phyloP scores from a whole-genome alignment of 2,113 vertebrate species.

The Taurulus bubalis region DNA sequence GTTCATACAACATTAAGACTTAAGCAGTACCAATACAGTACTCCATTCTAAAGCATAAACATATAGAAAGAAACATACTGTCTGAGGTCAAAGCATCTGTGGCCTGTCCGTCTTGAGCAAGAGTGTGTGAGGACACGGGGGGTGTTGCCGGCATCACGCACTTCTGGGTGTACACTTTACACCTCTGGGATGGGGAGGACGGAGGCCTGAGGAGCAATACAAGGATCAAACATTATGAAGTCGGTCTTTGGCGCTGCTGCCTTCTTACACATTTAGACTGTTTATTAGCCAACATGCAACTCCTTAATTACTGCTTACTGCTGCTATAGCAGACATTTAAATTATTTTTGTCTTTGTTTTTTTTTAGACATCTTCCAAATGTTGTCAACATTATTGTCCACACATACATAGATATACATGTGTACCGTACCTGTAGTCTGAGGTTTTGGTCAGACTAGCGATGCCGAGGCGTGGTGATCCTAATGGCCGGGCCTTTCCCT shows the following conservation, averaged over 20 bases:
- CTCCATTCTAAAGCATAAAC: slow-evolving; percentile 2
- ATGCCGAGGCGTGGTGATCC: slow-evolving; percentile 95
- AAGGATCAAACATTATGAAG: not conserved
- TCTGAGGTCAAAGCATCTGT: slow-evolving; percentile 72
- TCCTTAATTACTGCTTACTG: not conserved
- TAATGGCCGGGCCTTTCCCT: slow-evolving; percentile 89
- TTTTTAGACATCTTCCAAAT: not conserved
- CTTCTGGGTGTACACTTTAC: slow-evolving; percentile 98
- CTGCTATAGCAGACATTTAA: not conserved
- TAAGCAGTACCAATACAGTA: not conserved
- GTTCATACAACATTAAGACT: not conserved
- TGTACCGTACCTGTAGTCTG: slow-evolving; percentile 87
- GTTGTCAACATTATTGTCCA: not conserved
- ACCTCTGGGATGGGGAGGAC: slow-evolving; percentile 93
- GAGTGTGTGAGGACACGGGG: slow-evolving; percentile 82
- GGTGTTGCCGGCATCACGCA: slow-evolving; percentile 89
- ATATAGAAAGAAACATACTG: slow-evolving; percentile 58
- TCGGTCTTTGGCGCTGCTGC: not conserved
- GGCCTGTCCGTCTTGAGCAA: slow-evolving; percentile 83
- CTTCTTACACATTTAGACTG: not conserved
- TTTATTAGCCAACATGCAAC: not conserved
- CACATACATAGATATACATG: not conserved
- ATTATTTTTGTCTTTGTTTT: not conserved
- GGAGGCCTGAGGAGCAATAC: slow-evolving; percentile 78
- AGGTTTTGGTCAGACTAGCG: slow-evolving; percentile 94